Percentiles rank a stretch among this genome's conserved stretches.
These are phyloP conservation scores for Progne subis DNA, from an alignment of 2,113 vertebrate species.

Conservation along the genomic window DNA sequence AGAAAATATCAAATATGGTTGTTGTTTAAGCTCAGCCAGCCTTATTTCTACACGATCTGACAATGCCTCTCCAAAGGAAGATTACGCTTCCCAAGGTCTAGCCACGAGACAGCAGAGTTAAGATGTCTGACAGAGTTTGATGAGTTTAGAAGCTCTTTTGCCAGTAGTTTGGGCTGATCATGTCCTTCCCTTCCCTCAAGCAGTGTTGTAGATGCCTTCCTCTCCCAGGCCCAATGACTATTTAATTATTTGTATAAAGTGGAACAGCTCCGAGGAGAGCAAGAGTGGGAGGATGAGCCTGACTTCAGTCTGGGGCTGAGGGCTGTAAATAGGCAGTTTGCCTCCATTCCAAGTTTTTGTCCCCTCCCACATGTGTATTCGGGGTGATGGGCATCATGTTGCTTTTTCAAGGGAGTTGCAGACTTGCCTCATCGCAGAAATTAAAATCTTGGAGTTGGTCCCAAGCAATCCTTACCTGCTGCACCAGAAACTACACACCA, in stretches of 20 bases:
- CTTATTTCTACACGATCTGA: slow-evolving; percentile 8
- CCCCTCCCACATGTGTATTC: background rate
- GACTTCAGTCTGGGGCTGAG: background rate
- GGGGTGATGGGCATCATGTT: background rate
- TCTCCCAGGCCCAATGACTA: background rate
- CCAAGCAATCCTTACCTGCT: background rate
- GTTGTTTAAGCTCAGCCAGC: background rate
- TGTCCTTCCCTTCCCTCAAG: background rate
- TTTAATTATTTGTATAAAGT: slow-evolving; percentile 15
- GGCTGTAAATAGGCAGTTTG: background rate
- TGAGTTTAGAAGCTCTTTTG: slow-evolving; percentile 14
- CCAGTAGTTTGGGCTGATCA: background rate
- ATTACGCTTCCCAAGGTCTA: background rate
- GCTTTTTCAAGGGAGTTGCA: background rate
- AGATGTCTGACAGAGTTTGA: background rate
- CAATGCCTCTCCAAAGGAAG: slow-evolving; percentile 10
- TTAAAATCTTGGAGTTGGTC: background rate
- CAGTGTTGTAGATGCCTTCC: background rate
- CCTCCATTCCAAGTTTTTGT: background rate
- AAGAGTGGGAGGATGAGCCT: rapidly evolving
- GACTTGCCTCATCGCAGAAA: background rate
- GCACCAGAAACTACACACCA: background rate
- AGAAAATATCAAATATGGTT: slow-evolving; percentile 59
- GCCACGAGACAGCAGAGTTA: background rate
- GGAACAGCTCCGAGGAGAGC: background rate